Conservation (phyloP, 2,888 invertebrate genomes). For the Eudiplozoon nipponicum region DNA sequence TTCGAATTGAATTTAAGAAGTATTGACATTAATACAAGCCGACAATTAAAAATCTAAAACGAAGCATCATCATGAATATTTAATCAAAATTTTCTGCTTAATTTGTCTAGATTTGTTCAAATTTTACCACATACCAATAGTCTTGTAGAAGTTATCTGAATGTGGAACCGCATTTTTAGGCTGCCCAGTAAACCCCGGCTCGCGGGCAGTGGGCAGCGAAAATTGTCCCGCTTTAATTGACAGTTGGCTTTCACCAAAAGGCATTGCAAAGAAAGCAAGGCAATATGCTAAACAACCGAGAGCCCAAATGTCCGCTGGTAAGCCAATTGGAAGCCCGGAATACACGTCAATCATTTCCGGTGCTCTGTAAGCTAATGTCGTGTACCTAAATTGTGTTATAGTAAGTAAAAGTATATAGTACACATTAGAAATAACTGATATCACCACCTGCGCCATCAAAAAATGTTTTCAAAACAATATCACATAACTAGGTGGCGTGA, state of each 20-base stretch:
- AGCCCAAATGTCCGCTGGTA: conserved; percentile 61
- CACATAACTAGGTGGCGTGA: too few species aligned
- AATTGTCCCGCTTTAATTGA: conserved; percentile 63
- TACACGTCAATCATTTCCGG: conserved; percentile 78
- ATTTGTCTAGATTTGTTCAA: not conserved
- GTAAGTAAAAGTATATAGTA: conserved; percentile 17
- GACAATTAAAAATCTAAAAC: too few species aligned
- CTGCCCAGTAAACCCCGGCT: too few species aligned
- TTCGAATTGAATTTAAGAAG: not conserved
- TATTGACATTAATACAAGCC: too few species aligned
- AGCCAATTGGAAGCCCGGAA: conserved; percentile 38
- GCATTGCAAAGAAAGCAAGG: conserved; percentile 51
- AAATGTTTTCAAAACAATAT: too few species aligned
- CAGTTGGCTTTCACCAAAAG: conserved; percentile 56
- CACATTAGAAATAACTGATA: too few species aligned
- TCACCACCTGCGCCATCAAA: too few species aligned
- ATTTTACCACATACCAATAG: too few species aligned
- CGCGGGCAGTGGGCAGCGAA: conserved; percentile 42
- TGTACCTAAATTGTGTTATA: conserved; percentile 33
- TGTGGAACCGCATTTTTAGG: too few species aligned
- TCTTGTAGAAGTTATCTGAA: too few species aligned
- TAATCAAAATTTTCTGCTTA: not conserved
- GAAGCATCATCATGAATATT: not conserved
- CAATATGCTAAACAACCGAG: conserved; percentile 50
- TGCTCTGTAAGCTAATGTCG: conserved; percentile 52